Evolutionary conservation across 2,888 invertebrate genomes (phyloP).

Genomic region (Villa cingulata): DNA sequence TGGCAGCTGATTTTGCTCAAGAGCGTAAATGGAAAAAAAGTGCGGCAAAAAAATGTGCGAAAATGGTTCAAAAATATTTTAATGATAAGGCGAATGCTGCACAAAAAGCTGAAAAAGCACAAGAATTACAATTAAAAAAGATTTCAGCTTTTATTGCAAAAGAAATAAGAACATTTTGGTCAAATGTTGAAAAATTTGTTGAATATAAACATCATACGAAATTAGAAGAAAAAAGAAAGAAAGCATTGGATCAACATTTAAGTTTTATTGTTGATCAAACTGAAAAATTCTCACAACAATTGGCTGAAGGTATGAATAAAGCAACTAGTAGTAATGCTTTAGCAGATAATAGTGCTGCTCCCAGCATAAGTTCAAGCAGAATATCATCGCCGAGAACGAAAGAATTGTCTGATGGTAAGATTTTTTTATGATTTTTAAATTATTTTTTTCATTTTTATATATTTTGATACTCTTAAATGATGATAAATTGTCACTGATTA

Average conservation of each 20-base stretch:
- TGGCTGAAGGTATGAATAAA: constrained; percentile 74
- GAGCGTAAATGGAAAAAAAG: constrained; percentile 97
- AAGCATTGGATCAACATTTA: constrained; percentile 89
- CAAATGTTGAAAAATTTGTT: constrained; percentile 90
- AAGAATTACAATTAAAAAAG: constrained; percentile 69
- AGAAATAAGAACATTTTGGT: constrained; percentile 90
- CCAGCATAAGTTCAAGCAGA: constrained; percentile 39
- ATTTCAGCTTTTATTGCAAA: constrained; percentile 85
- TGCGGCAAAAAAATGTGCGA: constrained; percentile 82
- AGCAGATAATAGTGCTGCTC: constrained; percentile 24
- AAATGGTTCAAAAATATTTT: constrained; percentile 83
- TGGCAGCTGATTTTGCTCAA: constrained; percentile 93
- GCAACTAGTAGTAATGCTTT: constrained; percentile 15
- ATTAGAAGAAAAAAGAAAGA: constrained; percentile 86
- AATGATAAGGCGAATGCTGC: constrained; percentile 82
- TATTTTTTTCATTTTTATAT: too few species aligned
- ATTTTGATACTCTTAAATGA: too few species aligned
- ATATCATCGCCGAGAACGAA: constrained; percentile 36
- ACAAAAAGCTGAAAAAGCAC: constrained; percentile 82
- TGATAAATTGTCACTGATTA: constrained; percentile 28
- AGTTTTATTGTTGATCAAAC: constrained; percentile 97
- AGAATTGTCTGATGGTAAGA: constrained; percentile 40
- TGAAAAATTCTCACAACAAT: constrained; percentile 86
- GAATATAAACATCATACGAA: constrained; percentile 87
- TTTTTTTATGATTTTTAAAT: neutral